Conservation (phyloP, 2,888 invertebrate species). For the Amphiduros pacificus region DNA sequence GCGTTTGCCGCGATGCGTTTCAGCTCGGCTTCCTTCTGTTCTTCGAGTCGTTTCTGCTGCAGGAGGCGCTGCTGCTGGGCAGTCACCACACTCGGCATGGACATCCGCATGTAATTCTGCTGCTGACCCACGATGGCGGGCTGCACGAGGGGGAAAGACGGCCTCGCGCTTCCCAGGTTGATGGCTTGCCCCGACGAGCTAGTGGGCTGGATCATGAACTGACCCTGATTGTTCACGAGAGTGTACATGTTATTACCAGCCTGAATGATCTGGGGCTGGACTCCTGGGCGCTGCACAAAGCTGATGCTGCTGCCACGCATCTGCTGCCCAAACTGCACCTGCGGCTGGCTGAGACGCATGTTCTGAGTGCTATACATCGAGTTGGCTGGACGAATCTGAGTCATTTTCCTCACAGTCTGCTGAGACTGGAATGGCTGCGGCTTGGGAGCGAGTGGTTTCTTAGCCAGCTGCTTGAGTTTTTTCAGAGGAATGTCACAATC, state of each 20-base stretch:
- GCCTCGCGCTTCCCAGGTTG: background rate
- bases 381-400: too few species aligned
- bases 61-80: background rate
- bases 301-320: background rate
- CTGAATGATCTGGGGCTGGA: background rate
- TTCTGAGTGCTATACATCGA: background rate
- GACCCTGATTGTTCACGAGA: slow-evolving; percentile 10
- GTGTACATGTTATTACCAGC: slow-evolving; percentile 16
- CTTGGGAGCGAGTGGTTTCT: background rate
- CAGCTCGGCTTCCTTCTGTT: background rate
- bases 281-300: background rate
- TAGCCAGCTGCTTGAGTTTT: background rate
- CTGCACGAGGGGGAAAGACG: background rate
- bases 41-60: background rate
- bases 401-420: too few species aligned
- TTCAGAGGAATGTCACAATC: slow-evolving; percentile 30
- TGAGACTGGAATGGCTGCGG: background rate
- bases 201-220: slow-evolving; percentile 5
- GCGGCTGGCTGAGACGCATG: background rate
- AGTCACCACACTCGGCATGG: background rate
- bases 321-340: background rate
- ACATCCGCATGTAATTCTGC: background rate
- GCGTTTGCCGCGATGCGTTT: background rate
- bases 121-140: background rate
- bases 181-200: background rate